phyloP scores from a whole-genome alignment of 2,888 invertebrate genomes.

The Itoplectis maculator region DNA sequence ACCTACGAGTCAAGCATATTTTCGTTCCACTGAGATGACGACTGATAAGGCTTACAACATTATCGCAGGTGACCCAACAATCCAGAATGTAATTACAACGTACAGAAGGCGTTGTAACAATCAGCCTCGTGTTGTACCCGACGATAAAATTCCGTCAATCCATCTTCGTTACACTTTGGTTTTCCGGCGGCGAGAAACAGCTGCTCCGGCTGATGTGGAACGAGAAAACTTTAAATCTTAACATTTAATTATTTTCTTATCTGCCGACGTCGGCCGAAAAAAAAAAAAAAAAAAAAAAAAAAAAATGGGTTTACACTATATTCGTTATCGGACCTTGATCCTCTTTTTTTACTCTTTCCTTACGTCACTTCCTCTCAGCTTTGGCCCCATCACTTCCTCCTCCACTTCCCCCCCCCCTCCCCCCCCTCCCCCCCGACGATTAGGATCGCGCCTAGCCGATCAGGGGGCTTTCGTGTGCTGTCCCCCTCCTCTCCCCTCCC shows the following conservation, averaged over 20 bases:
- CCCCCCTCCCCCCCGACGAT: slow-evolving; percentile 43
- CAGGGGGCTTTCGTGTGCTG: slow-evolving; percentile 56
- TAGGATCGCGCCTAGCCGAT: slow-evolving; percentile 65
- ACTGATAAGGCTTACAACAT: background rate
- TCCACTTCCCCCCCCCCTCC: background rate
- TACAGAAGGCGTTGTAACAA: background rate
- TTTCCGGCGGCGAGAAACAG: slow-evolving; percentile 8
- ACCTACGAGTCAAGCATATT: background rate
- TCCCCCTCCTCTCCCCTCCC: slow-evolving; percentile 15
- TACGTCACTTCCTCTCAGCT: slow-evolving; percentile 51
- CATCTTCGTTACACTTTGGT: slow-evolving; percentile 56
- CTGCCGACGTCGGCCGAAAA: slow-evolving; percentile 18
- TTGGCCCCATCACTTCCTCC: slow-evolving; percentile 17
- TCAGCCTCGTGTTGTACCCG: slow-evolving; percentile 6
- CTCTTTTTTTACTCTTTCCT: slow-evolving; percentile 57
- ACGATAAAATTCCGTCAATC: slow-evolving; percentile 56
- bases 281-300: background rate
- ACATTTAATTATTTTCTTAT: slow-evolving; percentile 66
- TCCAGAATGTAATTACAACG: slow-evolving; percentile 30
- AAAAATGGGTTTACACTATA: slow-evolving; percentile 33
- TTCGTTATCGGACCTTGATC: slow-evolving; percentile 51
- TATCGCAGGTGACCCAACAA: slow-evolving; percentile 20
- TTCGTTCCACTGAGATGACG: background rate
- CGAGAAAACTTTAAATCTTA: slow-evolving; percentile 58
- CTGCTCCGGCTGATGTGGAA: background rate